Conservation (phyloP, 2,888 invertebrate genomes). For the Monochamus alternatus region DNA sequence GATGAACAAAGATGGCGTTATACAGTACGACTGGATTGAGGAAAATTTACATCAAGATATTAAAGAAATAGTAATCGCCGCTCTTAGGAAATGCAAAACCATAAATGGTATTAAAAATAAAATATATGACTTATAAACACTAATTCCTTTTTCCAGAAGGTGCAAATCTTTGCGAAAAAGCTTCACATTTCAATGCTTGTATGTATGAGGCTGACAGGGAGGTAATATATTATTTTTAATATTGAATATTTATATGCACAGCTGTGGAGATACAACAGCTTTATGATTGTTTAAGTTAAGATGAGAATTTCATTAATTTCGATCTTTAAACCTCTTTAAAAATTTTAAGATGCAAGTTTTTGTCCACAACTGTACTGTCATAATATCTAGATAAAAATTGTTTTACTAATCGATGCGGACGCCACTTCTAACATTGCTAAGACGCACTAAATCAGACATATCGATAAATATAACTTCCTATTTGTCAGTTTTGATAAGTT, state of each 20-base stretch:
- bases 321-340: too few relatives aligned
- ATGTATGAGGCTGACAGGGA: constrained; percentile 59
- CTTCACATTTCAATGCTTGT: constrained; percentile 64
- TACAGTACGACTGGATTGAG: constrained; percentile 62
- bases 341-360: too few relatives aligned
- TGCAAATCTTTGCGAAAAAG: constrained; percentile 61
- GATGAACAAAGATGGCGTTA: constrained; percentile 60
- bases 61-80: constrained; percentile 57
- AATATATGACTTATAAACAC: background rate
- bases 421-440: too few relatives aligned
- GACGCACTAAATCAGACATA: too few relatives aligned
- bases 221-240: constrained; percentile 48
- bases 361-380: too few relatives aligned
- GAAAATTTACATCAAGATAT: constrained; percentile 58
- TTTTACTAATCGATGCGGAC: too few relatives aligned
- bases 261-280: too few relatives aligned
- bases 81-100: constrained; percentile 60
- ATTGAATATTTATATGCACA: background rate
- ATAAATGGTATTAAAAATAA: constrained; percentile 57
- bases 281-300: too few relatives aligned
- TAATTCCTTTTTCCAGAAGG: constrained; percentile 55
- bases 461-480: too few relatives aligned
- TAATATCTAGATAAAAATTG: too few relatives aligned
- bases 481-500: too few relatives aligned
- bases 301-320: too few relatives aligned